Evolutionary conservation across 2,797 vertebrate species (phyloP).

Genomic region (Rhabdophis nuchalis): DNA sequence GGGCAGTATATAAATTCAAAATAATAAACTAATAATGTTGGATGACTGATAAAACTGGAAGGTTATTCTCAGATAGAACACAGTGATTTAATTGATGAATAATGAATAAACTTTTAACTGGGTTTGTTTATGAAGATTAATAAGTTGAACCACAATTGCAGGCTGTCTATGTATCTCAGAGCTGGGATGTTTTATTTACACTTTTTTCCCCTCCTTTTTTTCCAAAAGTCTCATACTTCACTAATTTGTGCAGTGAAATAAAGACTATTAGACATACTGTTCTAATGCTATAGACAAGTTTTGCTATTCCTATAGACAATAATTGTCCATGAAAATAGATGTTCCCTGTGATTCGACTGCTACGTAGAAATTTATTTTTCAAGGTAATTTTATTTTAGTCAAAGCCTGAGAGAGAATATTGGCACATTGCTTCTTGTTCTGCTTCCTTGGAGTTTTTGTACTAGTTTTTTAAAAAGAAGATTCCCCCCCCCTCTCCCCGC

Average conservation of each 20-base stretch:
- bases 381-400: background rate
- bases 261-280: background rate
- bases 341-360: background rate
- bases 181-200: slow-evolving; percentile 1
- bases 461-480: background rate
- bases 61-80: background rate
- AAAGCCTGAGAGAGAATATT: background rate
- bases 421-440: background rate
- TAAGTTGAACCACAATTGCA: background rate
- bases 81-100: slow-evolving; percentile 19
- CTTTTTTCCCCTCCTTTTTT: background rate
- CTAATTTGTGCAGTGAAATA: background rate
- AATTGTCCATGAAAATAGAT: background rate
- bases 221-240: background rate
- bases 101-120: slow-evolving; percentile 9
- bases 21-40: too few species aligned
- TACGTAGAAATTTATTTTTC: background rate
- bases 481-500: accelerated
- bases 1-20: too few species aligned
- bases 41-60: background rate
- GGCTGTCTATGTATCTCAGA: slow-evolving; percentile 6
- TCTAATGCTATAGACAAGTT: background rate
- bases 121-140: slow-evolving; percentile 33
- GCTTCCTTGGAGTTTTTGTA: background rate
- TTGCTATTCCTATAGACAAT: background rate